A percentile compares a stretch with the other conserved stretches of the same genome.
Conservation (phyloP, 1,140 invertebrate genomes). For the Apis cerana region DNA sequence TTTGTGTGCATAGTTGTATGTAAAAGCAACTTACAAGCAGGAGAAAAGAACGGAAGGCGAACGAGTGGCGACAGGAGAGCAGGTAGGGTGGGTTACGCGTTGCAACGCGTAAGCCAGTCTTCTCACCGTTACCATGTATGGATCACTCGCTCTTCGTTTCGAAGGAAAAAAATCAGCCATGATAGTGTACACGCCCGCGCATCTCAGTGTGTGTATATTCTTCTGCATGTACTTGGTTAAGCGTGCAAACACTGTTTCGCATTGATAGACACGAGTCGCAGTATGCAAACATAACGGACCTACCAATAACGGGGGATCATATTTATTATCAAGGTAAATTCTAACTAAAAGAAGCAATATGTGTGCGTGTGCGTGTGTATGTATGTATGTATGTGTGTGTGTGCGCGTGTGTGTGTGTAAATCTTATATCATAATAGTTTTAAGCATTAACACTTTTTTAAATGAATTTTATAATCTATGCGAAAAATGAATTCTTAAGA, state of each 20-base stretch:
- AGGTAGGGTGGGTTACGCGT: constrained; percentile 54
- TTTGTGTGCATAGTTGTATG: not conserved
- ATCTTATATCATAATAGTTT: not conserved
- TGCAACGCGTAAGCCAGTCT: constrained; percentile 60
- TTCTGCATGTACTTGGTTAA: not conserved
- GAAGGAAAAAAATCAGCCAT: constrained; percentile 45
- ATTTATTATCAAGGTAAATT: constrained; percentile 48
- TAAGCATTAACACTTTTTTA: not conserved
- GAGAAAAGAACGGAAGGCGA: constrained; percentile 14
- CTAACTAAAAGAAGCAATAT: not conserved
- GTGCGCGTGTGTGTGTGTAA: too few species aligned
- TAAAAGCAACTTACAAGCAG: constrained; percentile 1
- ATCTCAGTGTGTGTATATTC: not conserved
- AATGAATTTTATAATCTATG: not conserved
- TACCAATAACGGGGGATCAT: constrained; percentile 33
- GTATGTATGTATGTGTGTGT: too few species aligned
- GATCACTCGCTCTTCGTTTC: constrained; percentile 63
- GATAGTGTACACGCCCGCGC: constrained; percentile 50
- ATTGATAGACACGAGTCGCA: constrained; percentile 35
- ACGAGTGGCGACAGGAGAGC: constrained; percentile 25
- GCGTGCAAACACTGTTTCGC: constrained; percentile 16
- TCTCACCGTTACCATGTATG: constrained; percentile 70
- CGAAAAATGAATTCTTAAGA: not conserved
- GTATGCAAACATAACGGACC: constrained; percentile 37
- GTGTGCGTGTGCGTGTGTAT: too few species aligned